Conservation (phyloP, 2,113 vertebrate species). For the Rissa tridactyla region DNA sequence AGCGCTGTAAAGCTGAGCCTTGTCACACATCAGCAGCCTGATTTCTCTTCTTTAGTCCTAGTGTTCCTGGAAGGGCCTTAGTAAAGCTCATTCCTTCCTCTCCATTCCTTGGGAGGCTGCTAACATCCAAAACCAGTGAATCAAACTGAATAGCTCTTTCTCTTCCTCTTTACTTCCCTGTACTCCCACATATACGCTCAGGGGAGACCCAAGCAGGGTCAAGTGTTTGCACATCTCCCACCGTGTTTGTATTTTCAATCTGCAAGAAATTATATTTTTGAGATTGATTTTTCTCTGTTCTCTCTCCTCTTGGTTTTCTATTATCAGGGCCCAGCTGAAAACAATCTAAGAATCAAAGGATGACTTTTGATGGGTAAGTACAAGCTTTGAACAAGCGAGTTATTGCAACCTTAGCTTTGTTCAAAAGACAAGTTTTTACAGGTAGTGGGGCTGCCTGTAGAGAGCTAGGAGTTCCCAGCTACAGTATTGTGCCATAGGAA, state of each 20-base stretch:
- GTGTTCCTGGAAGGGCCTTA: background rate
- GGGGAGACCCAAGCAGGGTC: background rate
- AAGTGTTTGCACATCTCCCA: background rate
- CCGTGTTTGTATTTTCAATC: background rate
- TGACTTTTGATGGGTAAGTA: background rate
- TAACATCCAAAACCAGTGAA: background rate
- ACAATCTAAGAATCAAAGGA: background rate
- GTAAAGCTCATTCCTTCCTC: background rate
- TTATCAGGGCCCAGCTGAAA: background rate
- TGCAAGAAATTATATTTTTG: background rate
- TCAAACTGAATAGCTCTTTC: background rate
- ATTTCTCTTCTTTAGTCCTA: background rate
- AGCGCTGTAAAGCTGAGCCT: background rate
- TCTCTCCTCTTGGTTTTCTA: background rate
- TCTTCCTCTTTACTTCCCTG: background rate
- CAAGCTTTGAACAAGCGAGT: background rate
- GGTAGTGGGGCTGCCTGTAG: background rate
- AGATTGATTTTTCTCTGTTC: background rate
- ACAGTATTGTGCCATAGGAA: background rate
- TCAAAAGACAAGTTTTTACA: background rate
- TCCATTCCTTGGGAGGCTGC: background rate
- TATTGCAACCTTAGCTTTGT: background rate
- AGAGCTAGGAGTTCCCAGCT: background rate
- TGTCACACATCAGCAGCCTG: background rate
- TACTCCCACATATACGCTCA: rapidly evolving